These are phyloP conservation scores for Heliconius ethilla DNA, from an alignment of 2,888 invertebrate genomes.

Conservation along the genomic window DNA sequence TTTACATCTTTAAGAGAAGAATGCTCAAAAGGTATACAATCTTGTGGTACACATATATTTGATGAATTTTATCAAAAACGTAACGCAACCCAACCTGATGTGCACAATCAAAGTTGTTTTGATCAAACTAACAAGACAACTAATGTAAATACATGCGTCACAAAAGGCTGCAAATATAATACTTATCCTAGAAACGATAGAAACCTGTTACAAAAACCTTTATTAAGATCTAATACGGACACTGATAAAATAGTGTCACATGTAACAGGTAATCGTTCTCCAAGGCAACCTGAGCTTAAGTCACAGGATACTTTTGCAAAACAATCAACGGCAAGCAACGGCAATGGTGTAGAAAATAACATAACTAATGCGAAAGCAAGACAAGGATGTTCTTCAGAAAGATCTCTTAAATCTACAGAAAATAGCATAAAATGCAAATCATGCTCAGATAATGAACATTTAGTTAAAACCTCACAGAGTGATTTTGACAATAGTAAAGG, in stretches of 20 bases:
- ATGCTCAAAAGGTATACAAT: slow-evolving; percentile 64
- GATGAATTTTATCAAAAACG: slow-evolving; percentile 39
- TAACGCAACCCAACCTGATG: neutral
- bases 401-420: slow-evolving; percentile 32
- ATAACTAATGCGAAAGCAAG: slow-evolving; percentile 18
- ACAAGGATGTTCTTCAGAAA: slow-evolving; percentile 29
- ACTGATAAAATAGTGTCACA: slow-evolving; percentile 47
- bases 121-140: slow-evolving; percentile 17
- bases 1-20: slow-evolving; percentile 59
- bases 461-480: slow-evolving; percentile 39
- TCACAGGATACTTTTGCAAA: slow-evolving; percentile 22
- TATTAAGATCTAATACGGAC: slow-evolving; percentile 62
- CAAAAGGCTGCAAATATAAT: slow-evolving; percentile 48
- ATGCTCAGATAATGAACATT: slow-evolving; percentile 36
- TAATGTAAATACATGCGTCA: slow-evolving; percentile 43
- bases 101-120: slow-evolving; percentile 30
- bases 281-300: slow-evolving; percentile 39
- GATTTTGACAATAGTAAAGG: slow-evolving; percentile 46
- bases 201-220: slow-evolving; percentile 53
- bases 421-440: slow-evolving; percentile 37
- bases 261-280: slow-evolving; percentile 37
- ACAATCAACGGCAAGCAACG: slow-evolving; percentile 11
- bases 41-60: slow-evolving; percentile 48
- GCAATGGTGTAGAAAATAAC: neutral
- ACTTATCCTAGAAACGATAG: slow-evolving; percentile 60